Evolutionary conservation across 2,797 vertebrate species (phyloP).

Genomic region (Betta splendens): DNA sequence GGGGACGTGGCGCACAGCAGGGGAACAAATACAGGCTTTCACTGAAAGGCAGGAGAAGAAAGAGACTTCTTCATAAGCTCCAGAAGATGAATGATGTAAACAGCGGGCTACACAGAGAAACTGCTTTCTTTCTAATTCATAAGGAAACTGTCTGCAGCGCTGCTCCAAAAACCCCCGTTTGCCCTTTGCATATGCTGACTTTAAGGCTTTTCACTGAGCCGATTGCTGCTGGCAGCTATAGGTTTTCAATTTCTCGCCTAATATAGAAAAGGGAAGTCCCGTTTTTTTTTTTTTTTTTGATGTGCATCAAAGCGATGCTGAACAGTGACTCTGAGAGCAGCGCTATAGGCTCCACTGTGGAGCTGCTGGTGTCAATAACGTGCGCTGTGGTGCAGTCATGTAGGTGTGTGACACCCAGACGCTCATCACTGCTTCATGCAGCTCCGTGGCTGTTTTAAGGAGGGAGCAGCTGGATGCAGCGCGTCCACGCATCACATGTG

Average conservation of each 20-base stretch:
- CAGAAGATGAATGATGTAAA: conserved; percentile 50
- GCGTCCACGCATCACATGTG: no score
- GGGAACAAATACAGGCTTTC: conserved; percentile 42
- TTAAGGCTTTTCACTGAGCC: conserved; percentile 23
- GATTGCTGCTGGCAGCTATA: conserved; percentile 23
- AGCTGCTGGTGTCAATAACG: no score
- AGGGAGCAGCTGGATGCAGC: no score
- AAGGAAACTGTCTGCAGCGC: conserved; percentile 32
- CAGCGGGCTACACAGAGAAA: conserved; percentile 28
- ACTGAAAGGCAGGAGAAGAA: conserved; percentile 41
- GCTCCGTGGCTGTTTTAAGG: no score
- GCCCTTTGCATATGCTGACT: conserved; percentile 7
- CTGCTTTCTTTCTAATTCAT: no score
- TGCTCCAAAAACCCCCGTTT: conserved; percentile 35
- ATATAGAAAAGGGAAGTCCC: conserved; percentile 29
- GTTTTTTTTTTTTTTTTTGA: conserved; percentile 10
- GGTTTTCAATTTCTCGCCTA: conserved; percentile 48
- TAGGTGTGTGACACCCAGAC: no score
- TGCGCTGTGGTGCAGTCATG: no score
- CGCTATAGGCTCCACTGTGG: conserved; percentile 9
- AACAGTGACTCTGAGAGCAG: conserved; percentile 42
- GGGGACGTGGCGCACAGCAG: conserved; percentile 50
- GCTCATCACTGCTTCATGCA: no score
- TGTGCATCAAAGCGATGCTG: conserved; percentile 55
- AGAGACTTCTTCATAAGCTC: conserved; percentile 31